These are phyloP conservation scores for Daboia siamensis DNA, from an alignment of 2,113 vertebrate species.

Conservation along the genomic window DNA sequence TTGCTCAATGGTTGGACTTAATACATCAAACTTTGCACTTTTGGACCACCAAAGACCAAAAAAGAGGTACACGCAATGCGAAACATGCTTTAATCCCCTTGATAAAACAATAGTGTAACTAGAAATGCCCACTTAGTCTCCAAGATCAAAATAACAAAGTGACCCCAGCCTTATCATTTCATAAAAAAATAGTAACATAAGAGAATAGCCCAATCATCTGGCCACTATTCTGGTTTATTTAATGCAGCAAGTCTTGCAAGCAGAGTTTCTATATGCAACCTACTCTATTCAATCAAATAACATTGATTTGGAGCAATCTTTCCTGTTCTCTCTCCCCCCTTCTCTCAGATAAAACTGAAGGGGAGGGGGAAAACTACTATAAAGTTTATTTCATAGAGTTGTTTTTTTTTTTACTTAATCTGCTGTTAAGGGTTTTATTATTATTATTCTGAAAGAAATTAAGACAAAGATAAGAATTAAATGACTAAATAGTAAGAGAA, in stretches of 20 bases:
- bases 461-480: neutral
- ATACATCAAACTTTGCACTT: neutral
- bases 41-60: neutral
- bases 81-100: neutral
- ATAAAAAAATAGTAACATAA: neutral
- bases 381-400: slow-evolving; percentile 24
- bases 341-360: neutral
- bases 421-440: neutral
- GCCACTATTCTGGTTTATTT: neutral
- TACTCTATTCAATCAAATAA: neutral
- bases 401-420: neutral
- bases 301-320: neutral
- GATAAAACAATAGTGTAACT: neutral
- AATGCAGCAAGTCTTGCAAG: neutral
- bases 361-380: neutral
- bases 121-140: neutral
- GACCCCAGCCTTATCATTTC: neutral
- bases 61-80: neutral
- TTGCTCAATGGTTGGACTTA: neutral
- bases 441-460: neutral
- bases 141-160: neutral
- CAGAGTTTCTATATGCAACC: neutral
- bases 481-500: neutral
- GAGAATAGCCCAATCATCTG: neutral
- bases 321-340: neutral